Evolutionary conservation across 2,113 vertebrate species (phyloP).

Genomic region (Tinamus guttatus): DNA sequence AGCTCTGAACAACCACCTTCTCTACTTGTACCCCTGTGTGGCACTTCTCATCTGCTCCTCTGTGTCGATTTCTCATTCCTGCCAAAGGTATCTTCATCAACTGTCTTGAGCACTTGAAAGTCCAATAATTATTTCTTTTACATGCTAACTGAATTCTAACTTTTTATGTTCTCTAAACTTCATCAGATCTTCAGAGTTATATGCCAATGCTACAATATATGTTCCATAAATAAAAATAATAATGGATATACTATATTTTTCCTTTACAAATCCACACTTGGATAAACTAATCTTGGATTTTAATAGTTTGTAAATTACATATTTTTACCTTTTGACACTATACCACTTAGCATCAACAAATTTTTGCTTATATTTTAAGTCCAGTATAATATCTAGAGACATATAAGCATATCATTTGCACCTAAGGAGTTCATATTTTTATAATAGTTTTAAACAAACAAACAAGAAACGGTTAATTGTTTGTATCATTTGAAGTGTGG

Average conservation of each 20-base stretch:
- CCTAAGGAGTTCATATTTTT: neutral
- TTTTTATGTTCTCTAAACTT: neutral
- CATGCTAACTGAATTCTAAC: neutral
- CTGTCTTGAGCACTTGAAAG: neutral
- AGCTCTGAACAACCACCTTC: fast-evolving
- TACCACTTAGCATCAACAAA: neutral
- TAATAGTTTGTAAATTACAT: slow-evolving; percentile 5
- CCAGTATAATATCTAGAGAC: neutral
- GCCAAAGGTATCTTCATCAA: neutral
- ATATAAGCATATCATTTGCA: neutral
- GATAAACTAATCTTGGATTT: neutral
- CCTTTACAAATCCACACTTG: neutral
- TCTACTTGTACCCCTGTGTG: neutral
- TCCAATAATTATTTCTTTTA: neutral
- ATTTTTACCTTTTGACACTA: neutral
- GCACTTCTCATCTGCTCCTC: neutral
- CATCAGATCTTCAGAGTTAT: neutral
- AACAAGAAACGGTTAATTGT: neutral
- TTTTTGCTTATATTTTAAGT: neutral
- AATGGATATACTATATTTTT: neutral
- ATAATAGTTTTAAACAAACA: neutral
- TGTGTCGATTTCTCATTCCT: neutral
- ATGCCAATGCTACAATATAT: neutral
- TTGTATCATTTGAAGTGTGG: neutral
- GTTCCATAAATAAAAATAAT: neutral